Evolutionary conservation across 2,113 vertebrate genomes (phyloP).

Genomic region (Mirza zaza): DNA sequence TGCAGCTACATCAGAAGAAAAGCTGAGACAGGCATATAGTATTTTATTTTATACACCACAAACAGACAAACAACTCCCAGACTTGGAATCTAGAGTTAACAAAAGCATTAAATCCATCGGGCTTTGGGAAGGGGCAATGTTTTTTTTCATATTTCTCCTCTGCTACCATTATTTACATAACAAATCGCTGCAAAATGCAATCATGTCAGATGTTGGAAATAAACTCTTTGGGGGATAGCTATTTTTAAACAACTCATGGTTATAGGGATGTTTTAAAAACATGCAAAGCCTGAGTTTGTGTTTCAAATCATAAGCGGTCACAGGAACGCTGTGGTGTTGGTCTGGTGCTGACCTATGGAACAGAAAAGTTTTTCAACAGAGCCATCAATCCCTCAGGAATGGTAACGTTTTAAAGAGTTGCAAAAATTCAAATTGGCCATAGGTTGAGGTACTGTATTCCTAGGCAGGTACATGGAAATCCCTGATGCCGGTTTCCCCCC

Average conservation of each 20-base stretch:
- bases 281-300: conserved; percentile 42
- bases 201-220: conserved; percentile 71
- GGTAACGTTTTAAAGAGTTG: conserved; percentile 22
- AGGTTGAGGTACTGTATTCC: not conserved
- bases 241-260: conserved; percentile 67
- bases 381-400: conserved; percentile 10
- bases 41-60: conserved; percentile 57
- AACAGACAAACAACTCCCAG: conserved; percentile 40
- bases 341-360: conserved; percentile 55
- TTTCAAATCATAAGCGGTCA: conserved; percentile 61
- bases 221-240: conserved; percentile 64
- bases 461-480: not conserved
- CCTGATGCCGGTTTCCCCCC: not conserved
- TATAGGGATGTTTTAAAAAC: conserved; percentile 67
- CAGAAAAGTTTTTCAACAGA: conserved; percentile 42
- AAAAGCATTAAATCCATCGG: conserved; percentile 46
- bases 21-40: conserved; percentile 33
- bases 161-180: conserved; percentile 74
- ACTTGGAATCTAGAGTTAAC: conserved; percentile 56
- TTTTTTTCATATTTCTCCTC: conserved; percentile 67
- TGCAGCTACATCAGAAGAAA: conserved; percentile 45
- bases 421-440: conserved; percentile 11
- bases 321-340: conserved; percentile 26
- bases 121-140: conserved; percentile 58
- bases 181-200: conserved; percentile 62